Evolutionary conservation across 1,140 invertebrate genomes (phyloP), one percentile per base, ranked within the genome.

Genomic region (Zaprionus gabonicus): DNA sequence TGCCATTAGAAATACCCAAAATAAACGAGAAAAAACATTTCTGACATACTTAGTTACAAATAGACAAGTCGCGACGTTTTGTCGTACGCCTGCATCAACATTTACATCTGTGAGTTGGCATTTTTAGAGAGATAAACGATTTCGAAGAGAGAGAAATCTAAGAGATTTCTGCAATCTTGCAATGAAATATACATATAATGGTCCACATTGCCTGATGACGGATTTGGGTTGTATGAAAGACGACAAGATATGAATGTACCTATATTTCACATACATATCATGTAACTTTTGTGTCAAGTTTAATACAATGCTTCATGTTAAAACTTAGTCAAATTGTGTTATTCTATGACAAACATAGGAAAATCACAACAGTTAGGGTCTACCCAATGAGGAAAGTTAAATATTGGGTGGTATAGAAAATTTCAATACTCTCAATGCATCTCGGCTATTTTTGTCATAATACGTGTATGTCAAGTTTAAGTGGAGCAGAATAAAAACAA

Each of bases 11-110:
- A 88, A 69, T 25, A 49, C 85, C 81, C 83, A 91, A 87, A 90
- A 90, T 88, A 76, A 65, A 76, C 44, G 34, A 71, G 46, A 90
- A 77, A 81, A 70, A 72, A 51, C 46, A 51, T 23, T 66, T 78
- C 81, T 90, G 85, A 90, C 85, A 90, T 57, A 90, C 85, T 90
- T 57, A 90, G 79, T 90, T 90, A 90, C 81, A 88, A 12, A 27
- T 12, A 38, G 53, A 67, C 36, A 51, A 25, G 17, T 56, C 63
- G 68, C 57, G 74, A 66, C 60, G 71, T 44, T 44, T 17, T 65
- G 74, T 76, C 70, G 64, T 55, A 46, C 64, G 78, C 51, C 70
- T 66, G 46, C 67, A 76, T 71, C 57, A 66, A 76, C 69, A 72
- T 46, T 34, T 71, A 70, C 57, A 87, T 71, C 67, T 79, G 71